Evolutionary conservation across 2,113 vertebrate species (phyloP), one percentile per base, ranked within the genome.

Genomic region (Siphamia tubifer): DNA sequence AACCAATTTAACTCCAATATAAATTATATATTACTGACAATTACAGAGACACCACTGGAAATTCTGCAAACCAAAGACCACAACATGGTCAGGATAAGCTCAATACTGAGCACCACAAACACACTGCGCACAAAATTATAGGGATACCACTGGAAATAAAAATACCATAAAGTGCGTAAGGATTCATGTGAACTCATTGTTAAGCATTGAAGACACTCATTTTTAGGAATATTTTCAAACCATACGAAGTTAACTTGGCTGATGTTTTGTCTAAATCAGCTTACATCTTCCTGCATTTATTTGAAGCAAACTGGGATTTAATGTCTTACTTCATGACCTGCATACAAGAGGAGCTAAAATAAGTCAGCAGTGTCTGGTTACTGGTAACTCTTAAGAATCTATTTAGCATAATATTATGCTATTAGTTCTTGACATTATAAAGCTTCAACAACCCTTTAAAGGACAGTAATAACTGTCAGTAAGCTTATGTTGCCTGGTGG

Each of bases 81-180:
- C 65, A 74, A 43, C 35, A 40, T 54, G 65, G 74, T 58, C 61
- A 65, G 54, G n/a, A 38, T 38, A 56, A 54, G 31, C 44, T 64
- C 62, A 68, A 11, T 9, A 15, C 19, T 47, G 40, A 47, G 16
- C 42, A 39, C 66, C 53, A 53, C 74, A 68, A 63, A 43, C 47
- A 55, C 10, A 56, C 61, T 27, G 34, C 17, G 34, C 28, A 31
- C n/a, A 13, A 74, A 65, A 81, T 75, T 83, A 80, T n/a, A 74
- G 66, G 57, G 39, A 35, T 68, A 68, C 73, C 38, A 38, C 39
- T 74, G 72, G 61, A 80, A 82, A 85, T 60, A 62, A 63, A 72
- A 83, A 66, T 56, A 56, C 53, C 48, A 58, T 35, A 32, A 60
- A 68, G 35, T 49, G 17, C 70, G 45, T 70, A 31, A 38, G 60